Percentiles rank a stretch among this genome's conserved stretches.
phyloP scores from a whole-genome alignment of 2,888 invertebrate species.

The Dugesia japonica region DNA sequence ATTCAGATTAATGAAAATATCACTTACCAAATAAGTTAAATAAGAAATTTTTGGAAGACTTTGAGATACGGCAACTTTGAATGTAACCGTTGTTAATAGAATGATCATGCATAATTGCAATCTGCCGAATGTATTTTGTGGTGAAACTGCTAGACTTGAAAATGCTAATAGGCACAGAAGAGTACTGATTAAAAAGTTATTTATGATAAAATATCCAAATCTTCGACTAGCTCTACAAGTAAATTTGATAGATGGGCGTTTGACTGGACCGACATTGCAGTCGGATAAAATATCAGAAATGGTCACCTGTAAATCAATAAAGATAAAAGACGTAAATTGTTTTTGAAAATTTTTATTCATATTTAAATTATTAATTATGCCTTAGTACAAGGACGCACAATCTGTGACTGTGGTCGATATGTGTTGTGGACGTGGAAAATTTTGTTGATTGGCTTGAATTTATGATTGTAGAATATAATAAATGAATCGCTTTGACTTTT shows the following conservation, averaged over 20 bases:
- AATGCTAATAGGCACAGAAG: background rate
- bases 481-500: no score
- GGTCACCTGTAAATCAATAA: background rate
- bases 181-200: conserved; percentile 26
- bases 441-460: no score
- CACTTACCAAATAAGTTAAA: conserved; percentile 29
- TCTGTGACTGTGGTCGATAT: no score
- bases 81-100: conserved; percentile 28
- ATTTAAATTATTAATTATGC: no score
- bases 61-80: conserved; percentile 28
- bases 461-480: no score
- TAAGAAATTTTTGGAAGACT: conserved; percentile 32
- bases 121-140: conserved; percentile 8
- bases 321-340: no score
- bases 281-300: conserved; percentile 17
- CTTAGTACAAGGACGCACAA: no score
- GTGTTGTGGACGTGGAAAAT: no score
- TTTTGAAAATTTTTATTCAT: no score
- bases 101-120: conserved; percentile 22
- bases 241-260: conserved; percentile 15
- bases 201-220: conserved; percentile 30
- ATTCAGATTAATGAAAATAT: background rate
- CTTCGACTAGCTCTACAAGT: conserved; percentile 27
- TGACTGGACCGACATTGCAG: conserved; percentile 24
- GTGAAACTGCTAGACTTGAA: conserved; percentile 4